These are phyloP conservation scores for Dryobotodes eremita DNA, from an alignment of 2,888 invertebrate genomes.

Conservation along the genomic window DNA sequence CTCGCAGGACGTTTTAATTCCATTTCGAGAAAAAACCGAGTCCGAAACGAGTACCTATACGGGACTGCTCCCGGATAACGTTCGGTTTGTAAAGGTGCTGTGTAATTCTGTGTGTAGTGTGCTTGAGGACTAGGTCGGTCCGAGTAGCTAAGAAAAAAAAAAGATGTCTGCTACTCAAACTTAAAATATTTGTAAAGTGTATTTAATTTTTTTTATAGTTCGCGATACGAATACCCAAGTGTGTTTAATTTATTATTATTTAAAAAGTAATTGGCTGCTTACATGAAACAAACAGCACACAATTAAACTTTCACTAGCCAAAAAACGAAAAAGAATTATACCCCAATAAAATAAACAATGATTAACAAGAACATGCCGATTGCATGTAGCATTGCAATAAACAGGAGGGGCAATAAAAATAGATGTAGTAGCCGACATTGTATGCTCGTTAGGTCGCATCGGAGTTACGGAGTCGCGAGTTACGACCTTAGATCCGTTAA, in stretches of 20 bases:
- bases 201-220: background rate
- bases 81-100: conserved; percentile 35
- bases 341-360: conserved; percentile 62
- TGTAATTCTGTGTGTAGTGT: conserved; percentile 45
- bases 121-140: conserved; percentile 26
- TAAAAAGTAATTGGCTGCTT: background rate
- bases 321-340: conserved; percentile 31
- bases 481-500: conserved; percentile 79
- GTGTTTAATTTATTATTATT: conserved; percentile 21
- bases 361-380: conserved; percentile 65
- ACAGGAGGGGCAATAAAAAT: conserved; percentile 64
- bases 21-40: conserved; percentile 84
- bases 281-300: conserved; percentile 18
- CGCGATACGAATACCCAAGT: background rate
- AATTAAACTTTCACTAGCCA: conserved; percentile 3
- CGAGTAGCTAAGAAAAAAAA: conserved; percentile 9
- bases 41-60: conserved; percentile 69
- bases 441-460: conserved; percentile 76
- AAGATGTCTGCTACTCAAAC: background rate
- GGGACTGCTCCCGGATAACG: conserved; percentile 44
- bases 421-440: conserved; percentile 69
- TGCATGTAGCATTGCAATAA: conserved; percentile 69
- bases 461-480: conserved; percentile 68
- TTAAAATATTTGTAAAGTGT: background rate
- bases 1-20: conserved; percentile 89